phyloP scores from a whole-genome alignment of 2,113 vertebrate species.

The Chamaea fasciata region DNA sequence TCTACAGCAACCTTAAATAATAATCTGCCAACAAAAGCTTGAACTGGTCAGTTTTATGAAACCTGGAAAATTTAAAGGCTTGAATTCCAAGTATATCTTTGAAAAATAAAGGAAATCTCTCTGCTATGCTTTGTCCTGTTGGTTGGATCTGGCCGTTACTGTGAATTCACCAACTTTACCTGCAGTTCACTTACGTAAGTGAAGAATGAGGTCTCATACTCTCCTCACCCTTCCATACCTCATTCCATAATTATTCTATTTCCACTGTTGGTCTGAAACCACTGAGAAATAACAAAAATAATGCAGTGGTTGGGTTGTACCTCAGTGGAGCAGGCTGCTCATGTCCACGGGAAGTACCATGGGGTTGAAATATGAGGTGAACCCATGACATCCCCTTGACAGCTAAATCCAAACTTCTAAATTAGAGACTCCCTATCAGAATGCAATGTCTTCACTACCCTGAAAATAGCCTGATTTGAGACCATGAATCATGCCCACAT shows the following conservation, averaged over 20 bases:
- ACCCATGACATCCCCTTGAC: neutral
- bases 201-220: neutral
- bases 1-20: neutral
- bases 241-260: neutral
- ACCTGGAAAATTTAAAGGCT: neutral
- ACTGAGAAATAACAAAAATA: neutral
- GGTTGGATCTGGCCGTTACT: neutral
- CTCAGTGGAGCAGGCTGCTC: neutral
- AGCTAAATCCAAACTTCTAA: neutral
- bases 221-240: neutral
- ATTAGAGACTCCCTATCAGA: neutral
- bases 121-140: neutral
- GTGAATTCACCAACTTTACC: neutral
- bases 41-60: neutral
- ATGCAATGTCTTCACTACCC: neutral
- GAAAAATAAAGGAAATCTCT: neutral
- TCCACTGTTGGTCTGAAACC: neutral
- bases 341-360: neutral
- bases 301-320: neutral
- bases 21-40: neutral
- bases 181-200: neutral
- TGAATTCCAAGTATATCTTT: neutral
- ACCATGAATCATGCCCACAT: fast-evolving
- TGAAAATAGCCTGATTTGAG: neutral
- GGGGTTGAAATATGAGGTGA: neutral